Conservation (phyloP, 2,797 vertebrate genomes). For the Sardinella longiceps region DNA sequence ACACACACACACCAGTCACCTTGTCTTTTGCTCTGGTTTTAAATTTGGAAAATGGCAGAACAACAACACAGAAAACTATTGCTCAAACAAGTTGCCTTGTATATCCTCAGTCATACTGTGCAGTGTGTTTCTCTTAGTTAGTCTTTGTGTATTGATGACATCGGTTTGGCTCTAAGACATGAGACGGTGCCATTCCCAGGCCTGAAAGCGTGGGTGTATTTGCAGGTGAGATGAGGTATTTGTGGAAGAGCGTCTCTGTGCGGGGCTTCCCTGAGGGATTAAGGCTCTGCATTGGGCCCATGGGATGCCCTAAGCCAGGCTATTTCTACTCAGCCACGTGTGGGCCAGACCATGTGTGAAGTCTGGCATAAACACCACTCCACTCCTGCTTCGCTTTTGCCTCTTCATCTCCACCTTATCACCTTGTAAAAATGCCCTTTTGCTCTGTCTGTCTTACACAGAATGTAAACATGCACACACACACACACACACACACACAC, state of each 20-base stretch:
- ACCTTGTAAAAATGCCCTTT: neutral
- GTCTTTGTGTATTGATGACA: neutral
- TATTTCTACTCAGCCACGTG: neutral
- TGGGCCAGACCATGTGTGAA: neutral
- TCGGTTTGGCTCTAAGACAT: neutral
- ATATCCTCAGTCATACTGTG: too few relatives aligned
- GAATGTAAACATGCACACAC: neutral
- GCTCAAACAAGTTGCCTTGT: too few relatives aligned
- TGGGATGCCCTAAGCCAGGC: neutral
- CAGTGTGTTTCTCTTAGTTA: neutral
- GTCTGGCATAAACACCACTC: neutral
- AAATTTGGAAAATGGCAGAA: too few relatives aligned
- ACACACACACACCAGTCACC: too few relatives aligned
- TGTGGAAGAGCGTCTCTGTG: neutral
- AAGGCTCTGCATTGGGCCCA: neutral
- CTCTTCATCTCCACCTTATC: neutral
- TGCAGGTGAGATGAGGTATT: slow-evolving; percentile 11
- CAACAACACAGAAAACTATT: too few relatives aligned
- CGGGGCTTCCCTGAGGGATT: slow-evolving; percentile 11
- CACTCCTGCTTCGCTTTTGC: neutral
- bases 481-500: too few relatives aligned
- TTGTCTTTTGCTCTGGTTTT: too few relatives aligned
- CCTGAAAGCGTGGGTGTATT: neutral
- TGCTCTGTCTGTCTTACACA: neutral
- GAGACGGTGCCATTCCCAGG: neutral